phyloP scores from a whole-genome alignment of 2,888 invertebrate species.

The Orgyia antiqua region DNA sequence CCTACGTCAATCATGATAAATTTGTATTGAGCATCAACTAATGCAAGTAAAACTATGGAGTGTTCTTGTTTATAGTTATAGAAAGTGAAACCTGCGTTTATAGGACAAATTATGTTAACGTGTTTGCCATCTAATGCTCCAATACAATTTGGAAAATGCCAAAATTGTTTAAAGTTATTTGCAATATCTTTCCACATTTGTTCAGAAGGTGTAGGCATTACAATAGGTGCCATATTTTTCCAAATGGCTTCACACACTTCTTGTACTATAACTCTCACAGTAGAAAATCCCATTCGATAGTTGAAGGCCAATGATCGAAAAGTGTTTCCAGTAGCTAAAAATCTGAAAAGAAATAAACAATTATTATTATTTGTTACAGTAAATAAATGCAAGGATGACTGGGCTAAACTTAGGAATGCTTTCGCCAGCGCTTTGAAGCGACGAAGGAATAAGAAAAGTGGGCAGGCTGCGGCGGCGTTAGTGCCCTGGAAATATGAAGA shows the following conservation, averaged over 20 bases:
- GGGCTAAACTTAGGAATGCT: not conserved
- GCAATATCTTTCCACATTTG: slow-evolving; percentile 10
- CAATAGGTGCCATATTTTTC: slow-evolving; percentile 6
- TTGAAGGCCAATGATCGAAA: slow-evolving; percentile 3
- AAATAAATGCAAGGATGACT: not conserved
- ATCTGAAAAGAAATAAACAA: too few relatives aligned
- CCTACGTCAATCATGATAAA: not conserved
- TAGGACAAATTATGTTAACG: slow-evolving; percentile 9
- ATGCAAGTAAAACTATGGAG: slow-evolving; percentile 1
- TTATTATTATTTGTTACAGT: not conserved
- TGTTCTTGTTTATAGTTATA: slow-evolving; percentile 6
- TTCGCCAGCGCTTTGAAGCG: not conserved
- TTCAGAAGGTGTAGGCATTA: slow-evolving; percentile 3
- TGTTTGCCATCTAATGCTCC: slow-evolving; percentile 17
- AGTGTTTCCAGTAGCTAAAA: slow-evolving; percentile 2
- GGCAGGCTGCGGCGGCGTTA: not conserved
- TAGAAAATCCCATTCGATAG: slow-evolving; percentile 13
- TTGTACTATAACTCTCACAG: slow-evolving; percentile 10
- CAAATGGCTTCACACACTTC: slow-evolving; percentile 4
- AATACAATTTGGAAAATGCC: too few relatives aligned
- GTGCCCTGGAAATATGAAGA: too few relatives aligned
- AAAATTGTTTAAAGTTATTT: slow-evolving; percentile 8
- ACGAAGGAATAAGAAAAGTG: not conserved
- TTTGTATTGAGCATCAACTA: slow-evolving; percentile 4
- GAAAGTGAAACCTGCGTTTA: slow-evolving; percentile 7